Conservation (phyloP, 2,113 vertebrate species). For the Caloenas nicobarica region DNA sequence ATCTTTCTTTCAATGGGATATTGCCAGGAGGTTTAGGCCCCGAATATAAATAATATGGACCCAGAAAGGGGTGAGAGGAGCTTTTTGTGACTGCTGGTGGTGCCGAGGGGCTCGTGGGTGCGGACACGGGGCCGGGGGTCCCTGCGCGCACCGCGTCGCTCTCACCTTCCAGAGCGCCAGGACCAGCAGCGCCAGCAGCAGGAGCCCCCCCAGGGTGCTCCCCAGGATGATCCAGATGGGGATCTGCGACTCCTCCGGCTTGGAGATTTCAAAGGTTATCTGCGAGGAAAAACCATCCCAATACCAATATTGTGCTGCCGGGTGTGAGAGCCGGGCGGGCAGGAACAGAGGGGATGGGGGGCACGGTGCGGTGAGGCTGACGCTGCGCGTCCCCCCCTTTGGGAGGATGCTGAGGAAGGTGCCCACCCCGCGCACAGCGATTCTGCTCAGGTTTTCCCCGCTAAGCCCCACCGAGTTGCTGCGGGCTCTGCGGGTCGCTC, state of each 20-base stretch:
- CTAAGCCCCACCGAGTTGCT: accelerated
- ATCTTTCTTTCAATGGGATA: accelerated
- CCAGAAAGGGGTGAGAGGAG: neutral
- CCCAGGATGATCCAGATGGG: constrained; percentile 91
- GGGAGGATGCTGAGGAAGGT: neutral
- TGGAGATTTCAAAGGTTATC: constrained; percentile 88
- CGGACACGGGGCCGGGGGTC: neutral
- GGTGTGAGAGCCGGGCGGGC: neutral
- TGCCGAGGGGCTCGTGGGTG: too few relatives aligned
- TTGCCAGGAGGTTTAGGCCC: neutral
- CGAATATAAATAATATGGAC: accelerated
- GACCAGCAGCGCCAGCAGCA: constrained; percentile 88
- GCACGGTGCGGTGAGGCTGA: accelerated
- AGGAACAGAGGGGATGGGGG: neutral
- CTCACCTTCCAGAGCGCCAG: constrained; percentile 92
- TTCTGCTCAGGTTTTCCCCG: neutral
- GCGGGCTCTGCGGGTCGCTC: accelerated
- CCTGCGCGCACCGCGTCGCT: neutral
- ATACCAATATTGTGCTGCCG: neutral
- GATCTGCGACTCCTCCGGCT: constrained; percentile 80
- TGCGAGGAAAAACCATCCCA: constrained; percentile 26
- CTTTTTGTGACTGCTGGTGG: accelerated
- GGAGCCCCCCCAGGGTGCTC: constrained; percentile 88
- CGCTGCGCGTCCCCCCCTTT: neutral
- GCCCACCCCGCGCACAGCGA: accelerated